These are phyloP conservation scores for Microtus pennsylvanicus DNA, from an alignment of 2,113 vertebrate species.

Conservation along the genomic window DNA sequence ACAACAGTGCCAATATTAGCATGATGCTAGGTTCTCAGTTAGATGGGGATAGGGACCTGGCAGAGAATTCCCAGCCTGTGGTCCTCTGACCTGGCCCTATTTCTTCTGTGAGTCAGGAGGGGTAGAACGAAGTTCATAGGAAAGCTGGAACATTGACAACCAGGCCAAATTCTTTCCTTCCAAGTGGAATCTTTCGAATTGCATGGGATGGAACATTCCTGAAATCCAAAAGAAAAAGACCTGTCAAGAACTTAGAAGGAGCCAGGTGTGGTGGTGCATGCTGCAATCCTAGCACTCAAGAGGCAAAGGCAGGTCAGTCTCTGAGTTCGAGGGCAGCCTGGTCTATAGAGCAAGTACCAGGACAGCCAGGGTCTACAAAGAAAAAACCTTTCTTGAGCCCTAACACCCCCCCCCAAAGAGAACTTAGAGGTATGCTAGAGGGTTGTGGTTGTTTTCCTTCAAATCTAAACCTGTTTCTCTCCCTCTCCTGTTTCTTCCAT, in stretches of 20 bases:
- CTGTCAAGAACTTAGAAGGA: too few relatives aligned
- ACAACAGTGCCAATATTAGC: not conserved
- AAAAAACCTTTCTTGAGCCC: not conserved
- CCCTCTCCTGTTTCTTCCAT: not conserved
- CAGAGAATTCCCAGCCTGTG: not conserved
- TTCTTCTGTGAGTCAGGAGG: not conserved
- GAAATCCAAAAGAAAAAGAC: not conserved
- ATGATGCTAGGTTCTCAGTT: not conserved
- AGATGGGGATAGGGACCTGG: too few relatives aligned
- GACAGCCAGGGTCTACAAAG: not conserved
- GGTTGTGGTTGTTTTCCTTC: not conserved
- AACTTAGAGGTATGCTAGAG: not conserved
- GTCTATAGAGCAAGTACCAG: not conserved
- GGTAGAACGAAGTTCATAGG: not conserved
- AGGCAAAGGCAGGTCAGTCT: not conserved
- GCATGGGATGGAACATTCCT: not conserved
- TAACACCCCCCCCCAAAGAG: not conserved
- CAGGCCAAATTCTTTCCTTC: not conserved
- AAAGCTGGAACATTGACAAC: not conserved
- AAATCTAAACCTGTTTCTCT: not conserved
- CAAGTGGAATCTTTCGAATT: constrained; percentile 40
- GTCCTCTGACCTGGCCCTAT: not conserved
- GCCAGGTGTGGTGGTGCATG: not conserved
- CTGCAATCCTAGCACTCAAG: not conserved
- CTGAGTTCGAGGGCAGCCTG: not conserved